These are phyloP conservation scores for Trialeurodes vaporariorum DNA, from an alignment of 1,140 invertebrate species.

Conservation along the genomic window DNA sequence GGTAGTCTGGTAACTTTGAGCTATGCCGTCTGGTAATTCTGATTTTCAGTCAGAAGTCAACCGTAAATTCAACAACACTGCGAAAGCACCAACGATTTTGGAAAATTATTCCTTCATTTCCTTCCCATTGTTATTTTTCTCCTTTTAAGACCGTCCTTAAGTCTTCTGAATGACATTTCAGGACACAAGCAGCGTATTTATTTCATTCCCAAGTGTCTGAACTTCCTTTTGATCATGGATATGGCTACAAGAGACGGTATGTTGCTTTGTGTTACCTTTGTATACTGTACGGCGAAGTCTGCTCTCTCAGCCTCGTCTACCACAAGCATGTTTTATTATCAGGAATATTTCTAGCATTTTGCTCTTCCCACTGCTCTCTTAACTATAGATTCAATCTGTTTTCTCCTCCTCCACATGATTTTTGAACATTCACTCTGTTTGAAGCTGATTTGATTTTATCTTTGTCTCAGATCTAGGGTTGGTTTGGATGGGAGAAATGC, in stretches of 20 bases:
- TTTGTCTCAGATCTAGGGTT: constrained; percentile 44
- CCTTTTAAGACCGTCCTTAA: too few relatives aligned
- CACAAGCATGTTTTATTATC: background rate
- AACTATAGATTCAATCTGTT: background rate
- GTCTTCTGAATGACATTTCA: too few relatives aligned
- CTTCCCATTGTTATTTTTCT: too few relatives aligned
- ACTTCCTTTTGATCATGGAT: too few relatives aligned
- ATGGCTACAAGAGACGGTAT: constrained; percentile 40
- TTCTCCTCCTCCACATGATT: background rate
- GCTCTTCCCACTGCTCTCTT: background rate
- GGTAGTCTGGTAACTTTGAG: too few relatives aligned
- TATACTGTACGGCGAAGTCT: constrained; percentile 1
- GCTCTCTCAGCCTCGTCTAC: background rate
- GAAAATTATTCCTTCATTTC: too few relatives aligned
- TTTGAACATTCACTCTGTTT: background rate
- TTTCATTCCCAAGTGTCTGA: too few relatives aligned
- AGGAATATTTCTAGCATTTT: background rate
- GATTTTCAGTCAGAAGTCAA: too few relatives aligned
- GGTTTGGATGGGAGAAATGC: constrained; percentile 56
- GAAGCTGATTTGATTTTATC: background rate
- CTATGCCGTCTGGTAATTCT: too few relatives aligned
- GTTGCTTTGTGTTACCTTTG: constrained; percentile 28
- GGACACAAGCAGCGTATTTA: too few relatives aligned
- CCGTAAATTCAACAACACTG: too few relatives aligned
- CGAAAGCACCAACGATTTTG: too few relatives aligned